phyloP scores from a whole-genome alignment of 2,797 vertebrate genomes.

The Thunnus albacares region DNA sequence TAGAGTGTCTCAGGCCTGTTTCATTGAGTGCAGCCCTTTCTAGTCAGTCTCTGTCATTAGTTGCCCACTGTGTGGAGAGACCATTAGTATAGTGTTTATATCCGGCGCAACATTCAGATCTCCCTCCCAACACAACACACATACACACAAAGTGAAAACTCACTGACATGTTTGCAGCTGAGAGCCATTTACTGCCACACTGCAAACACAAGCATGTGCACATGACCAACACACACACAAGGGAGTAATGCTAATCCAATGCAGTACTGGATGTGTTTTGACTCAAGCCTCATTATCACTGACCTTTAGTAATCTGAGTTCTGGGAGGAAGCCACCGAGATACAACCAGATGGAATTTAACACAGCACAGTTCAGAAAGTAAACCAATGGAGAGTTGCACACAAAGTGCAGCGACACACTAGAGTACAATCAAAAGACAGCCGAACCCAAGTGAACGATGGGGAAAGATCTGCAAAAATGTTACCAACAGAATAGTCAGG shows the following conservation, averaged over 20 bases:
- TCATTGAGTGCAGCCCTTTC: neutral
- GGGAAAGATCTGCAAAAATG: constrained; percentile 24
- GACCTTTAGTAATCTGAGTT: constrained; percentile 71
- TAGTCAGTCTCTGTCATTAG: constrained; percentile 1
- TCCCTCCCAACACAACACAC: constrained; percentile 25
- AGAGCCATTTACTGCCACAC: constrained; percentile 59
- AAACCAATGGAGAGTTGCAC: neutral
- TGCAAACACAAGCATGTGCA: constrained; percentile 52
- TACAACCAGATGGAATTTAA: constrained; percentile 47
- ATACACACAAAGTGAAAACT: constrained; percentile 33
- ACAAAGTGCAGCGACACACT: neutral
- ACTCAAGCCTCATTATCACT: constrained; percentile 68
- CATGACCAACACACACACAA: constrained; percentile 39
- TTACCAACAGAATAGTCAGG: neutral
- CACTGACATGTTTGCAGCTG: constrained; percentile 54
- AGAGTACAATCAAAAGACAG: neutral
- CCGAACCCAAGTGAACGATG: neutral
- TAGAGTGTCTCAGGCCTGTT: neutral
- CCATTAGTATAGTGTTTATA: constrained; percentile 58
- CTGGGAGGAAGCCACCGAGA: constrained; percentile 53
- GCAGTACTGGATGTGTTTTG: constrained; percentile 61
- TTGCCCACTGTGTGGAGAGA: constrained; percentile 40
- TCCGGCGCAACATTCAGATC: constrained; percentile 38
- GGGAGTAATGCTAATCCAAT: constrained; percentile 57
- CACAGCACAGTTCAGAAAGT: constrained; percentile 26